Conservation (phyloP, 2,113 vertebrate species). For the Plestiodon gilberti region DNA sequence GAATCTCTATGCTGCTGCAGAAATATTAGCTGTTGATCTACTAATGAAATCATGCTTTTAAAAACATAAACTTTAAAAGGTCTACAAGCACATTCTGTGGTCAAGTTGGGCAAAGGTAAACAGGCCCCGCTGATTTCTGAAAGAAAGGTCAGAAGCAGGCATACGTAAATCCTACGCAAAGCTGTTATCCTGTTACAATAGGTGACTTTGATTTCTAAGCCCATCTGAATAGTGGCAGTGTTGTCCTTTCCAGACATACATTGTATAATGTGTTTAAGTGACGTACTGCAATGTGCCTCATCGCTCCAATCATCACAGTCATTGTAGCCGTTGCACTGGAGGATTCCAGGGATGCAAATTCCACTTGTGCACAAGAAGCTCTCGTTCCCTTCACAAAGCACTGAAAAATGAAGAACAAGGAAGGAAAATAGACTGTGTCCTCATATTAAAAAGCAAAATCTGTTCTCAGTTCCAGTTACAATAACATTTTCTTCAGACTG, state of each 20-base stretch:
- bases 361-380: constrained; percentile 88
- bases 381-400: constrained; percentile 81
- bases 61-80: neutral
- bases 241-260: neutral
- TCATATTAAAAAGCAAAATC: neutral
- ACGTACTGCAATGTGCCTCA: constrained; percentile 89
- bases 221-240: neutral
- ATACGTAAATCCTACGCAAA: accelerated
- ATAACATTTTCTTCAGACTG: neutral
- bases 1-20: neutral
- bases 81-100: neutral
- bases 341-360: constrained; percentile 86
- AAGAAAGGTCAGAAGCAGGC: neutral
- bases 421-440: neutral
- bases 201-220: neutral
- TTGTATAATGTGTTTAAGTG: neutral
- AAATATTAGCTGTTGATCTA: neutral
- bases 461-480: neutral
- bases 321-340: constrained; percentile 93
- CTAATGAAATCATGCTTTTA: neutral
- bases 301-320: constrained; percentile 98
- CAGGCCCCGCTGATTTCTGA: neutral
- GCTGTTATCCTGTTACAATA: neutral
- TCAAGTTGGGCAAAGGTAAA: constrained; percentile 27
- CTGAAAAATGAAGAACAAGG: constrained; percentile 57